A percentile compares a stretch with the other conserved stretches of the same genome.
phyloP scores from a whole-genome alignment of 2,113 vertebrate species.

The Larimichthys polyactis region DNA sequence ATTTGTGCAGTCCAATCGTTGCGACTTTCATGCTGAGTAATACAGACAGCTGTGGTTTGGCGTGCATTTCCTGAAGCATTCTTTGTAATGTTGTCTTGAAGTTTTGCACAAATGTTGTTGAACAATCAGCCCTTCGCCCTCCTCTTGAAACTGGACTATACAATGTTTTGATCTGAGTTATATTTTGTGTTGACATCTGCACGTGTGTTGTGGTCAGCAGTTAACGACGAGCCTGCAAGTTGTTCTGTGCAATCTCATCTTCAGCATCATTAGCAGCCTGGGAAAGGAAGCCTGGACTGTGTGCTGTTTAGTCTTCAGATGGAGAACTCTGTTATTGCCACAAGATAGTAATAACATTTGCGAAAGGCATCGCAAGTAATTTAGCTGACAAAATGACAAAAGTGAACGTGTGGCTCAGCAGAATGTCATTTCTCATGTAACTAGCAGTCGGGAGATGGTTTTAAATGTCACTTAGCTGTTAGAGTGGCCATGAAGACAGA shows the following conservation, averaged over 20 bases:
- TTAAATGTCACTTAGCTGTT: constrained; percentile 19
- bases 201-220: constrained; percentile 10
- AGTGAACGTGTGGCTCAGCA: background rate
- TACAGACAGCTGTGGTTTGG: constrained; percentile 20
- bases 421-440: constrained; percentile 14
- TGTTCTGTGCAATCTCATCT: constrained; percentile 18
- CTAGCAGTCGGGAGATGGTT: background rate
- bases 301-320: background rate
- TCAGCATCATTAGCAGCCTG: constrained; percentile 27
- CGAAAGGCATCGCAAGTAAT: constrained; percentile 4
- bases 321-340: constrained; percentile 5
- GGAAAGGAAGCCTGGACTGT: background rate
- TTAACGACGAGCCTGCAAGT: constrained; percentile 27
- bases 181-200: background rate
- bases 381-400: background rate
- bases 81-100: background rate
- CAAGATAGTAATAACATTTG: constrained; percentile 28
- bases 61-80: background rate
- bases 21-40: constrained; percentile 30
- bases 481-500: background rate
- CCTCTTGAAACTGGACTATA: background rate
- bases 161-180: background rate
- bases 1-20: constrained; percentile 24
- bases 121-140: background rate
- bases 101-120: constrained; percentile 3